Percentiles rank a stretch among this genome's conserved stretches.
Evolutionary conservation across 1,140 invertebrate species (phyloP).

Genomic region (Delia radicum): DNA sequence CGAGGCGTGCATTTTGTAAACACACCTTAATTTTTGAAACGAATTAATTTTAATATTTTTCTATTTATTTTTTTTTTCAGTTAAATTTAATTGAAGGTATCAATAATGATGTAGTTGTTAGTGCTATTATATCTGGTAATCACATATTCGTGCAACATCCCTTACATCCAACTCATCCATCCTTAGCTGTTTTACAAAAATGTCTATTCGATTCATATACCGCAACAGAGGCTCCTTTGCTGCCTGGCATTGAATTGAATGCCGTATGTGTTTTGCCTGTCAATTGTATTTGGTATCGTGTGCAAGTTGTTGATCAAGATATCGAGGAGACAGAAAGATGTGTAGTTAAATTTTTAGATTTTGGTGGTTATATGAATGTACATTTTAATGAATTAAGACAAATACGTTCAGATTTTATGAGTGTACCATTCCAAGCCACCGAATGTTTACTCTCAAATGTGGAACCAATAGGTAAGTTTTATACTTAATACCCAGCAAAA

Average conservation of each 20-base stretch:
- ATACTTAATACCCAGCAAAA: too few relatives aligned
- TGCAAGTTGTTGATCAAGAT: constrained; percentile 74
- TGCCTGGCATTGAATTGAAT: constrained; percentile 70
- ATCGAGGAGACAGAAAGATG: constrained; percentile 66
- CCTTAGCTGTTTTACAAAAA: constrained; percentile 73
- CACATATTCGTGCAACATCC: constrained; percentile 90
- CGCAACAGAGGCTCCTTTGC: constrained; percentile 63
- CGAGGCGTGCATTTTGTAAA: too few relatives aligned
- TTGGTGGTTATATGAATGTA: constrained; percentile 86
- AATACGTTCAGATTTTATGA: constrained; percentile 89
- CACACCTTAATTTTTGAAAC: not conserved
- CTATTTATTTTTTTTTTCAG: constrained; percentile 58
- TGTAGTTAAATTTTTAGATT: constrained; percentile 87
- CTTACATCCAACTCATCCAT: constrained; percentile 86
- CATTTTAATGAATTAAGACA: constrained; percentile 74
- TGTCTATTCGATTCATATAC: constrained; percentile 71
- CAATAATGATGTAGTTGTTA: constrained; percentile 89
- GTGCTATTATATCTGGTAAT: constrained; percentile 77
- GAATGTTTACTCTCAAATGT: constrained; percentile 91
- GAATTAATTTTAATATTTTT: not conserved
- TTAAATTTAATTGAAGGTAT: constrained; percentile 84
- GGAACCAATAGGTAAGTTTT: constrained; percentile 72
- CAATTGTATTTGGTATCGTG: constrained; percentile 84
- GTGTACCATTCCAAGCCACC: constrained; percentile 92
- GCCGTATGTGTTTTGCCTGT: constrained; percentile 86